Conservation (phyloP, 2,797 vertebrate genomes). For the Limosa lapponica region DNA sequence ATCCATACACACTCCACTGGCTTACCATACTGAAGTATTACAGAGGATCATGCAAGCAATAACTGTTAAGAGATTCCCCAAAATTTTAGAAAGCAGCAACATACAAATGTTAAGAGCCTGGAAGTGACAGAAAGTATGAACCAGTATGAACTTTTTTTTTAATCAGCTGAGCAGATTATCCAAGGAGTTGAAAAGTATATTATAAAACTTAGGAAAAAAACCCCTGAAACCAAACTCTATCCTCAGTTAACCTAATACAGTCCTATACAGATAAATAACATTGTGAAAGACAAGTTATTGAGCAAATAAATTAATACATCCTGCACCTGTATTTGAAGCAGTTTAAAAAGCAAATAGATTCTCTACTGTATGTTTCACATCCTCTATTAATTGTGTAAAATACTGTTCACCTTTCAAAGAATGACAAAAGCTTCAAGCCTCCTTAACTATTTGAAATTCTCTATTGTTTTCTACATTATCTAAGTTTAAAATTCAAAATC, state of each 20-base stretch:
- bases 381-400: background rate
- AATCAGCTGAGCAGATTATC: background rate
- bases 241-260: background rate
- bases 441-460: background rate
- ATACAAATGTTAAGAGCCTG: rapidly evolving
- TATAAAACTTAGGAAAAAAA: background rate
- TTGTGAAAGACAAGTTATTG: background rate
- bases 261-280: background rate
- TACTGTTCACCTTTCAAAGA: background rate
- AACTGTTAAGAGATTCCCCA: background rate
- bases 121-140: background rate
- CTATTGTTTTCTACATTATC: background rate
- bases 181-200: background rate
- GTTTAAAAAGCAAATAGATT: background rate
- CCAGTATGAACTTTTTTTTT: background rate
- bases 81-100: background rate
- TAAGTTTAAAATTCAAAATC: background rate
- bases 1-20: background rate
- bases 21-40: background rate
- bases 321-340: background rate
- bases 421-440: background rate
- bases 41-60: background rate
- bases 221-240: background rate
- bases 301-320: background rate
- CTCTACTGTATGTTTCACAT: background rate